Evolutionary conservation across 1,140 invertebrate species (phyloP).

Genomic region (Aplysia californica): DNA sequence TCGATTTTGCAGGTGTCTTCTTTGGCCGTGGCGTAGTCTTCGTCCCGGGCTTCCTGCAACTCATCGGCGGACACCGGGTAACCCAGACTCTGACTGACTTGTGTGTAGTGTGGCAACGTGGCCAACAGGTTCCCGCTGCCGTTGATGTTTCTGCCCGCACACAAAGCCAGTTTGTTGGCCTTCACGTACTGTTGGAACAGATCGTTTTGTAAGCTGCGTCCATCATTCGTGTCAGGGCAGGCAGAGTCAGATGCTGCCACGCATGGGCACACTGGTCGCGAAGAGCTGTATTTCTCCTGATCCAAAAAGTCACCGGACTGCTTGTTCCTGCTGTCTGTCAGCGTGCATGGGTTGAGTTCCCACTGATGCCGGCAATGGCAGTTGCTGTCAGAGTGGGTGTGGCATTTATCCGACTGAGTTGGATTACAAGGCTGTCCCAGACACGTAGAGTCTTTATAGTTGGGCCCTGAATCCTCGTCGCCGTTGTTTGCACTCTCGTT

Average conservation of each 20-base stretch:
- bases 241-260: not conserved
- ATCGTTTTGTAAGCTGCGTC: not conserved
- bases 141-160: slow-evolving; percentile 10
- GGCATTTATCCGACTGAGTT: not conserved
- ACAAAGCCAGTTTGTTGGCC: not conserved
- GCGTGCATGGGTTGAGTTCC: not conserved
- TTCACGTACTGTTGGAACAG: not conserved
- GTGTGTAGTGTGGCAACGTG: no score
- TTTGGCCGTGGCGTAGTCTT: slow-evolving; percentile 7
- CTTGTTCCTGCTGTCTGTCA: not conserved
- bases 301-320: not conserved
- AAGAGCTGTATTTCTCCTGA: not conserved
- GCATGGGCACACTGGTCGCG: not conserved
- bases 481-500: slow-evolving; percentile 24
- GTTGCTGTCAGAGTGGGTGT: not conserved
- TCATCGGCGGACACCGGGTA: not conserved
- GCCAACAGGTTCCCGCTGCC: slow-evolving; percentile 21
- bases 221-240: not conserved
- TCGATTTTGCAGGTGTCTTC: not conserved
- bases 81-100: not conserved
- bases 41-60: slow-evolving; percentile 11
- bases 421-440: no score
- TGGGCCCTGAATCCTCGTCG: slow-evolving; percentile 1
- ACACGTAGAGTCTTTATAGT: no score
- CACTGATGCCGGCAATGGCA: not conserved